Evolutionary conservation across 2,888 invertebrate species (phyloP).

Genomic region (Microplitis manilae): DNA sequence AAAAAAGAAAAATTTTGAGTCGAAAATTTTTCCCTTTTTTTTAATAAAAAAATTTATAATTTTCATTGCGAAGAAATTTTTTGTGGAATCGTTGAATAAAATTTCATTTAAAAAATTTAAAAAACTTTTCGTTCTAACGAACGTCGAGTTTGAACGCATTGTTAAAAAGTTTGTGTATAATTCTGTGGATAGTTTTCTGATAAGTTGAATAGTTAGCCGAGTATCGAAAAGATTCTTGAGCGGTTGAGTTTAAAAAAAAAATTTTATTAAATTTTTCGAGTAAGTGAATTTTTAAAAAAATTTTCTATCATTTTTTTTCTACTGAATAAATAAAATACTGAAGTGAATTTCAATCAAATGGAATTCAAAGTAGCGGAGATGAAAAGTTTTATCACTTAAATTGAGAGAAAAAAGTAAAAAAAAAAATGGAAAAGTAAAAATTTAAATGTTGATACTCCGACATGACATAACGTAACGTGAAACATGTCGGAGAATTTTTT

Average conservation of each 20-base stretch:
- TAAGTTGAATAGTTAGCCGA: background rate
- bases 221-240: constrained; percentile 12
- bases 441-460: background rate
- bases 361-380: background rate
- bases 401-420: background rate
- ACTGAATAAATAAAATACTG: background rate
- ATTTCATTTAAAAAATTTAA: background rate
- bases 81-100: too few species aligned
- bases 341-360: background rate
- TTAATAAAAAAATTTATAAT: background rate
- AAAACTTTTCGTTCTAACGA: background rate
- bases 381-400: background rate
- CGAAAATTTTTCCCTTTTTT: background rate
- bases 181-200: background rate
- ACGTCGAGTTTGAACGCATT: background rate
- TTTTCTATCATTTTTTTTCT: background rate
- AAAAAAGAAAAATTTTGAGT: background rate
- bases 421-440: background rate
- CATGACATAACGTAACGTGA: background rate
- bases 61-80: background rate
- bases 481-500: background rate
- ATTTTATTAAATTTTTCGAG: background rate
- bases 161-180: background rate
- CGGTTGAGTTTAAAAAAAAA: background rate
- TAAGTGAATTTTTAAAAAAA: background rate